These are phyloP conservation scores for Drosophila pandora DNA, from an alignment of 1,140 invertebrate genomes.

Conservation along the genomic window DNA sequence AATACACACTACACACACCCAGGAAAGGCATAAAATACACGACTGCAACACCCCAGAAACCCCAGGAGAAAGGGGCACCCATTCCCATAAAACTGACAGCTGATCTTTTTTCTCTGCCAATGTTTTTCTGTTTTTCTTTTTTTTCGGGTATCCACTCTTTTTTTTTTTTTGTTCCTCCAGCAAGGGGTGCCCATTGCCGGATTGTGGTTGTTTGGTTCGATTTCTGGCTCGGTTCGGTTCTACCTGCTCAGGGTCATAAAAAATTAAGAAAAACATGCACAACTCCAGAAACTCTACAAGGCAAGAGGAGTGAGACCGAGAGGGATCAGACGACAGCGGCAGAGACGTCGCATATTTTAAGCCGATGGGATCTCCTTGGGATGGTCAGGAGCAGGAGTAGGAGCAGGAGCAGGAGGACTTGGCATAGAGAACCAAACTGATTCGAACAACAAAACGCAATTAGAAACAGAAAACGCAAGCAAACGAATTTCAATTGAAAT, in stretches of 20 bases:
- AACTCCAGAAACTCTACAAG: conserved; percentile 32
- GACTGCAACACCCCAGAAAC: conserved; percentile 27
- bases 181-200: conserved; percentile 61
- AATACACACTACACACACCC: conserved; percentile 15
- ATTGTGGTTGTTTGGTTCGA: conserved; percentile 46
- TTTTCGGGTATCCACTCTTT: conserved; percentile 41
- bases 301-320: conserved; percentile 27
- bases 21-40: conserved; percentile 50
- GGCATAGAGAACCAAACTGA: conserved; percentile 21
- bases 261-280: conserved; percentile 74
- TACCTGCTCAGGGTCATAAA: conserved; percentile 72
- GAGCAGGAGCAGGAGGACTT: conserved; percentile 15
- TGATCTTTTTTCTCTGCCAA: conserved; percentile 61
- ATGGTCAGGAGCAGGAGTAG: conserved; percentile 21
- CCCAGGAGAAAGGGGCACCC: conserved; percentile 32
- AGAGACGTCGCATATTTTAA: conserved; percentile 66
- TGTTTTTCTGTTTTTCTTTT: conserved; percentile 9
- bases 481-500: conserved; percentile 64
- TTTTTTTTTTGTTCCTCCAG: not conserved
- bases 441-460: conserved; percentile 65
- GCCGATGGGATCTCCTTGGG: conserved; percentile 47
- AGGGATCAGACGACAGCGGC: conserved; percentile 10
- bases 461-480: conserved; percentile 51
- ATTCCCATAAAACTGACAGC: conserved; percentile 66
- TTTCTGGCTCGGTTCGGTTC: conserved; percentile 33